phyloP scores from a whole-genome alignment of 2,888 invertebrate genomes.

The Rhogogaster chlorosoma region DNA sequence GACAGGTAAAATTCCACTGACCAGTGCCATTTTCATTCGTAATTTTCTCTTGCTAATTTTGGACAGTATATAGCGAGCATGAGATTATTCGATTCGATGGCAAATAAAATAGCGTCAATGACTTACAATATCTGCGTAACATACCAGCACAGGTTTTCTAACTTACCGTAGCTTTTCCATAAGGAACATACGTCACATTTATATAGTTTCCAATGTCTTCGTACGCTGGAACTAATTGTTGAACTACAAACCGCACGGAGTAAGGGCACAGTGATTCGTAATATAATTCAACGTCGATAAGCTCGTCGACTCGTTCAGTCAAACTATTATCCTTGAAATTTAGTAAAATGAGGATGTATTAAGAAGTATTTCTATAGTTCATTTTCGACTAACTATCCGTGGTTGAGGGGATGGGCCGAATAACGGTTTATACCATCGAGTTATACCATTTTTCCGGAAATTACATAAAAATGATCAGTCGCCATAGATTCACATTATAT shows the following conservation, averaged over 20 bases:
- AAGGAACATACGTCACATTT: constrained; percentile 78
- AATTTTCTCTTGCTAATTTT: neutral
- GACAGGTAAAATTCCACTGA: constrained; percentile 76
- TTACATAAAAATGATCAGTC: no score
- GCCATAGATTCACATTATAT: no score
- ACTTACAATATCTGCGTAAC: no score
- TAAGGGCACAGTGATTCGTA: constrained; percentile 82
- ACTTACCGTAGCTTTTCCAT: constrained; percentile 79
- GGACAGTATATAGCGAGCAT: neutral
- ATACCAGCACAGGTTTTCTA: neutral
- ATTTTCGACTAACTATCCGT: neutral
- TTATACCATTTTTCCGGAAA: no score
- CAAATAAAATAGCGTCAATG: no score
- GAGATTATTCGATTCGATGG: neutral
- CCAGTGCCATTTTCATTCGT: constrained; percentile 57
- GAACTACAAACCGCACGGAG: constrained; percentile 78
- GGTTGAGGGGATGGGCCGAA: no score
- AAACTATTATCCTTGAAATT: neutral
- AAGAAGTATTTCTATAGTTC: neutral
- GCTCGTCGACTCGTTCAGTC: neutral
- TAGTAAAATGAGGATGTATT: neutral
- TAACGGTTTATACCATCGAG: no score
- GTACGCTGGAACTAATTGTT: constrained; percentile 78
- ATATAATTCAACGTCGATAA: constrained; percentile 76
- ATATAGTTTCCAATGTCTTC: constrained; percentile 71